Evolutionary conservation across 2,888 invertebrate genomes (phyloP), one percentile per base, ranked within the genome.

Genomic region (Drosophila borborema): DNA sequence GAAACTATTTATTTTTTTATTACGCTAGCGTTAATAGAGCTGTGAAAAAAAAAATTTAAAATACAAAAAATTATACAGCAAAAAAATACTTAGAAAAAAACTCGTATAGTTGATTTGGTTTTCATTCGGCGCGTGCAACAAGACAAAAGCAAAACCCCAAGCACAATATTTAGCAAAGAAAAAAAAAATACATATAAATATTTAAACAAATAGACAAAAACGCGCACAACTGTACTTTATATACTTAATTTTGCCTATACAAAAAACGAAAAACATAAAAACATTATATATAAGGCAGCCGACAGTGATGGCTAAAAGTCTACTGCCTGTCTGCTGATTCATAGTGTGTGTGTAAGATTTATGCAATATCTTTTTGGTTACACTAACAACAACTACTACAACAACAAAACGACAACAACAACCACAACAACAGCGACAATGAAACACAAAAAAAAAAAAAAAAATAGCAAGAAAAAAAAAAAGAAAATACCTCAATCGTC

Each of bases 81-180:
- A 20, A 58, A 51, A 51, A 31, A 45, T 45, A 40, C 14, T 12
- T 38, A 63, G 49, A 20, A 53, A 64, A 40, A 40, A 74, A 75
- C 63, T 71, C 69, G 72, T 72, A 64, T 66, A 74, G 83, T 79
- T 77, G 93, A 93, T 93, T 93, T 93, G 93, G 93, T 93, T 93
- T 93, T 93, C 93, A 93, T 92, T 93, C 93, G 92, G 87, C 86
- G 91, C 86, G 86, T 85, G 75, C 81, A 81, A 81, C 49, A 34
- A 73, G 65, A 86, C n/a, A 59, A 70, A 53, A 70, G 46, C 58
- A 70, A 64, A 60, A 74, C 66, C 48, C 56, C 43, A 43, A 58
- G 58, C 78, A 74, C 75, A 78, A 56, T 55, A 69, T 62, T 54
- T 43, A 63, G 45, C 49, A 53, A 31, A 56, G 18, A 41, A 51